Evolutionary conservation across 1,140 invertebrate species (phyloP).

Genomic region (Andricus grossulariae): DNA sequence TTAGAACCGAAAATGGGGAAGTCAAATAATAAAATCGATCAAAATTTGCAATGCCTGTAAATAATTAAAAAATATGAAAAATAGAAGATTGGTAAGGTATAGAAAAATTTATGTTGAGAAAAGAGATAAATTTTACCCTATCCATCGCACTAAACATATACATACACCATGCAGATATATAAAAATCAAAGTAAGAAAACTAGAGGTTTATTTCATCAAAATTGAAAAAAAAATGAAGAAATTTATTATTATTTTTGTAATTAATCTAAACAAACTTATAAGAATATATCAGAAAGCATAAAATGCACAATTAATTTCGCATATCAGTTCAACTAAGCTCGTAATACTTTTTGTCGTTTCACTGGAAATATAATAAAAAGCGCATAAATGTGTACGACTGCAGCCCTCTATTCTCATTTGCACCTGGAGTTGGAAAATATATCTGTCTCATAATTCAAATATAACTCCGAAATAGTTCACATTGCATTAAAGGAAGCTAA

Average conservation of each 20-base stretch:
- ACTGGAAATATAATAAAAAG: background rate
- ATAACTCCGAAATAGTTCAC: constrained; percentile 5
- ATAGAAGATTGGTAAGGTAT: too few species aligned
- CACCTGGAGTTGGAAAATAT: background rate
- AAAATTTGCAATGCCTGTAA: too few species aligned
- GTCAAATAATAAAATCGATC: too few species aligned
- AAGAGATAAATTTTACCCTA: too few species aligned
- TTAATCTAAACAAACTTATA: background rate
- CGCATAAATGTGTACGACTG: background rate
- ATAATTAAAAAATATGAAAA: too few species aligned
- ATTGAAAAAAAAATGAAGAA: background rate
- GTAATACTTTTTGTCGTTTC: background rate
- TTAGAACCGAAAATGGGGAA: too few species aligned
- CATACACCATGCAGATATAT: constrained; percentile 9
- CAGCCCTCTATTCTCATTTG: constrained; percentile 11
- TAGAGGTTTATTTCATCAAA: background rate
- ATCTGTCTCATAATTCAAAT: constrained; percentile 7
- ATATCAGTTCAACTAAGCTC: too few species aligned
- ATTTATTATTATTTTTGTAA: background rate
- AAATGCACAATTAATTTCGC: too few species aligned
- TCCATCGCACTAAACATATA: background rate
- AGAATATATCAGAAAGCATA: background rate
- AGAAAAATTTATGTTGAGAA: too few species aligned
- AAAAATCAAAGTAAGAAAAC: background rate
- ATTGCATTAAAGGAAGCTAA: background rate